These are phyloP conservation scores for Ganaspis brasiliensis DNA, from an alignment of 2,888 invertebrate genomes.

Conservation along the genomic window DNA sequence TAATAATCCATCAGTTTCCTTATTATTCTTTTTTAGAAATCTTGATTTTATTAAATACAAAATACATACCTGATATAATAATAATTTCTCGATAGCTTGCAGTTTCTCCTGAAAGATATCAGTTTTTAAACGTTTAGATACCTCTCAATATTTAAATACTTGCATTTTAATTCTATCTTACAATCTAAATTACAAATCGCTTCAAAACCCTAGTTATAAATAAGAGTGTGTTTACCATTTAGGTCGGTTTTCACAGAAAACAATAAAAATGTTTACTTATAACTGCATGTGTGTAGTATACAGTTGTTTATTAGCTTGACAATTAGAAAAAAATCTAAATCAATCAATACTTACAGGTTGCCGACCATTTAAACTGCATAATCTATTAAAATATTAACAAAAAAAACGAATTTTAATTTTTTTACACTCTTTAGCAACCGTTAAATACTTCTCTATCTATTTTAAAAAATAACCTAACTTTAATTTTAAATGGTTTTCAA, in stretches of 20 bases:
- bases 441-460: slow-evolving; percentile 39
- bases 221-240: slow-evolving; percentile 24
- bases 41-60: not conserved
- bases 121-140: slow-evolving; percentile 6
- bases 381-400: not conserved
- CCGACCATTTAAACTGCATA: not conserved
- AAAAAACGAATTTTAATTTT: not conserved
- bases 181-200: slow-evolving; percentile 51
- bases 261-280: slow-evolving; percentile 44
- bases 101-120: slow-evolving; percentile 27
- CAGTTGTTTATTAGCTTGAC: slow-evolving; percentile 73
- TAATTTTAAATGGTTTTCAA: slow-evolving; percentile 49
- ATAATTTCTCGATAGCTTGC: slow-evolving; percentile 6
- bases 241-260: slow-evolving; percentile 42
- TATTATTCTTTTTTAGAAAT: not conserved
- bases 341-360: slow-evolving; percentile 65
- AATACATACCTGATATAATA: slow-evolving; percentile 40
- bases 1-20: not conserved
- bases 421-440: not conserved
- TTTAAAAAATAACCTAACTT: slow-evolving; percentile 51
- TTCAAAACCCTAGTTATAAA: not conserved
- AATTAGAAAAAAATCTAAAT: slow-evolving; percentile 48
- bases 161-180: slow-evolving; percentile 43
- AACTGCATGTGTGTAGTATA: slow-evolving; percentile 71
- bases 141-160: not conserved